Evolutionary conservation across 92 coral and sea anemone genomes (phyloP).

Genomic region (Umimayanthus chanpuru): DNA sequence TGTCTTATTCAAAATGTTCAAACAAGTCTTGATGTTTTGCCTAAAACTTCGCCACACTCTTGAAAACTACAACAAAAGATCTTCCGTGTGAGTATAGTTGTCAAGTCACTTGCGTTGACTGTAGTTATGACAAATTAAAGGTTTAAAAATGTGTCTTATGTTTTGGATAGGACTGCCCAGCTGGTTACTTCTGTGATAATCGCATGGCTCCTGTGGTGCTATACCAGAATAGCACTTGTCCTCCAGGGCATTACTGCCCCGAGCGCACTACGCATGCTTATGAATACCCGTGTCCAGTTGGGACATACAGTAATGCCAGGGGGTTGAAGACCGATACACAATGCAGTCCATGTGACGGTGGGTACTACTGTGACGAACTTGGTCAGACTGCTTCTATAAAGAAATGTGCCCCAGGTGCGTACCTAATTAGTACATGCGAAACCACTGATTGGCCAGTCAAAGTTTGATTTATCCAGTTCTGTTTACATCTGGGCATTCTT

Average conservation of each 20-base stretch:
- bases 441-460: not conserved
- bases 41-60: too few species aligned
- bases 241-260: constrained; percentile 91
- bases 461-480: not conserved
- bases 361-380: constrained; percentile 89
- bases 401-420: constrained; percentile 82
- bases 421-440: not conserved
- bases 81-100: too few species aligned
- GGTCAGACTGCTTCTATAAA: constrained; percentile 85
- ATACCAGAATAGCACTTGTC: constrained; percentile 94
- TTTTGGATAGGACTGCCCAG: constrained; percentile 77
- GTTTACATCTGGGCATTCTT: too few species aligned
- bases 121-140: not conserved
- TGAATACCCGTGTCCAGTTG: constrained; percentile 89
- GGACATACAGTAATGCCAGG: constrained; percentile 85
- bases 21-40: too few species aligned
- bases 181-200: constrained; percentile 92
- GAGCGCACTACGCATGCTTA: constrained; percentile 73
- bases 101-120: too few species aligned
- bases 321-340: constrained; percentile 64
- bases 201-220: constrained; percentile 85
- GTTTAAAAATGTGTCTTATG: too few species aligned
- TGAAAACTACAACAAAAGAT: too few species aligned
- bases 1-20: too few species aligned
- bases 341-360: constrained; percentile 95